Evolutionary conservation across 2,888 invertebrate genomes (phyloP), one percentile per base, ranked within the genome.

Genomic region (Synergus laeviventris): DNA sequence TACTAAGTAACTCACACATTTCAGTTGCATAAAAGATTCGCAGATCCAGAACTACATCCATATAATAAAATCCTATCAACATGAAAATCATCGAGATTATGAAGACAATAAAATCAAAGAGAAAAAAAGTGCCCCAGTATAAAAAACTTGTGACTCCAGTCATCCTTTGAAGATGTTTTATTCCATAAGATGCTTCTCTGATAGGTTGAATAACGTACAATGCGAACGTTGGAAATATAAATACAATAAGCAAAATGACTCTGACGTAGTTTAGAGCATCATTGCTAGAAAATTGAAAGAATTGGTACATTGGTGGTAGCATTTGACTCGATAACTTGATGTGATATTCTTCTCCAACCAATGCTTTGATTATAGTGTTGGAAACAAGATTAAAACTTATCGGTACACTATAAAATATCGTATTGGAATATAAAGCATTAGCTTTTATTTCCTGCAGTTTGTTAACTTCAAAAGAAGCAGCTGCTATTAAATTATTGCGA

Each of bases 161-260:
- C 94, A 95, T 94, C 31, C 93, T 89, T 90, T 96, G 95, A 54
- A 95, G 87, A 83, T 94, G 94, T 36, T 95, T 94, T 56, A 95
- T 92, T 74, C 94, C 94, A 1, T 92, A 92, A 7, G 89, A 87
- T 12, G 93, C 92, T 89, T 96, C 96, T 75, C 91, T 91, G 82
- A 94, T 92, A 5, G 95, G 94, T 75, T 95, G 93, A 0, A 93
- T 89, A 1, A 94, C 91, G 79, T 93, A 93, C 82, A 93, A 91
- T 0, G 92, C 91, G 0, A 83, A 70, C 24, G 85, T 83, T 0
- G 84, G 79, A 49, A 85, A 88, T 39, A 87, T 84, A 74, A 83
- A 87, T 24, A 77, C 81, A 18, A 81, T 85, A 74, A 84, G 88
- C 36, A 84, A 60, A 16, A 84, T 78, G 5, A 81, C 85, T 56